Percentiles rank a stretch among this genome's conserved stretches.
Conservation (phyloP, 2,113 vertebrate species). For the Himantopus leucocephalus region DNA sequence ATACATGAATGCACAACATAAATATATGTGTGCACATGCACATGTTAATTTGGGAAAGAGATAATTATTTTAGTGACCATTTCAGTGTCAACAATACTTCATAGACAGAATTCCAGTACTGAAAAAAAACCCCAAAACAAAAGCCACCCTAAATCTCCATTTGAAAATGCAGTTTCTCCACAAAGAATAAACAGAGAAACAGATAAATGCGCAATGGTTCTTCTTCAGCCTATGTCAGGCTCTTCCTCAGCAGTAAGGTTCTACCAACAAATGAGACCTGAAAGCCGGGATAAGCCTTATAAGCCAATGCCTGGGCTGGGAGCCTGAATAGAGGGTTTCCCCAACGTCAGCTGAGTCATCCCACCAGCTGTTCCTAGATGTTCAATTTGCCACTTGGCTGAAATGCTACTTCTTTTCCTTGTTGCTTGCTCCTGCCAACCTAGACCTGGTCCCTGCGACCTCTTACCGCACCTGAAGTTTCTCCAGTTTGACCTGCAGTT, state of each 20-base stretch:
- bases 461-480: not conserved
- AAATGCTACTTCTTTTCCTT: not conserved
- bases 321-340: not conserved
- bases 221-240: not conserved
- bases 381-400: conserved; percentile 3
- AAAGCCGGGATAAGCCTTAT: not conserved
- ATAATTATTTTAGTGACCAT: not conserved
- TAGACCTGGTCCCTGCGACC: not conserved
- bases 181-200: not conserved
- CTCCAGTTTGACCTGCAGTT: not conserved
- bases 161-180: not conserved
- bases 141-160: not conserved
- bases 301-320: not conserved
- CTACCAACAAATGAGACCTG: not conserved
- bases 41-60: not conserved
- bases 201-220: not conserved
- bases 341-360: not conserved
- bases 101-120: not conserved
- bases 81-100: not conserved
- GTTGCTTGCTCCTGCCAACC: not conserved
- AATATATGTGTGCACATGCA: not conserved
- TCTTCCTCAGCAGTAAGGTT: not conserved
- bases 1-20: not conserved
- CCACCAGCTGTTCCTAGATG: conserved; percentile 21
- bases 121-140: too few relatives aligned